phyloP scores from a whole-genome alignment of 2,888 invertebrate genomes.

The Stenodema calcarata region DNA sequence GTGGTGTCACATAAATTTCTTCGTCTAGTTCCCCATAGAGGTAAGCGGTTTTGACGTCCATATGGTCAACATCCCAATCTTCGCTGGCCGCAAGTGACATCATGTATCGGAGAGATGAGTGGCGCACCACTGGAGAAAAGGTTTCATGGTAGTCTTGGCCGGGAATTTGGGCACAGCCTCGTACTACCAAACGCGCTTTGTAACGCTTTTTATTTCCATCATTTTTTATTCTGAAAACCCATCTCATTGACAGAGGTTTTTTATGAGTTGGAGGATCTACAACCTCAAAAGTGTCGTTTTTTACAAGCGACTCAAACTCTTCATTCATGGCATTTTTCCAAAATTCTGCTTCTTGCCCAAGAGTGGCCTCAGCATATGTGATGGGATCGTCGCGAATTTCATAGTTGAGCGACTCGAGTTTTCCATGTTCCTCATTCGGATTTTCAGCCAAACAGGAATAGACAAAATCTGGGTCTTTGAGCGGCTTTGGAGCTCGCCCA shows the following conservation, averaged over 20 bases:
- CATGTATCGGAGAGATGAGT: conserved; percentile 56
- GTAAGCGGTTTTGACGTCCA: conserved; percentile 54
- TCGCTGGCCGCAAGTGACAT: conserved; percentile 51
- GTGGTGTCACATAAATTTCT: conserved; percentile 47
- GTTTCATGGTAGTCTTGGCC: conserved; percentile 57
- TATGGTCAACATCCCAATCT: conserved; percentile 13
- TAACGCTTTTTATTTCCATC: conserved; percentile 55
- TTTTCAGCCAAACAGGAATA: background rate
- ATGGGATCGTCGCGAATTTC: too few species aligned
- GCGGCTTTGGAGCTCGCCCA: background rate
- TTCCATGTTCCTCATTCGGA: background rate
- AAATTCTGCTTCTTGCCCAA: background rate
- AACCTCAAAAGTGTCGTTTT: conserved; percentile 56
- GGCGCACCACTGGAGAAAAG: conserved; percentile 57
- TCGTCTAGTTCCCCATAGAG: conserved; percentile 44
- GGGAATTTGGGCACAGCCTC: conserved; percentile 57
- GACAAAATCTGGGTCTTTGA: background rate
- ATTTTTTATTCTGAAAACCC: too few species aligned
- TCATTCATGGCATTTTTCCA: conserved; percentile 21
- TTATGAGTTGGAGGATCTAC: conserved; percentile 44
- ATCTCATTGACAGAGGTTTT: conserved; percentile 53
- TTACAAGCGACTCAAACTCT: conserved; percentile 55
- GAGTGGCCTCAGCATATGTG: too few species aligned
- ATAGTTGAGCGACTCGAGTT: too few species aligned
- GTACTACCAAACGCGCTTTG: conserved; percentile 57